Evolutionary conservation across 2,113 vertebrate species (phyloP).

Genomic region (Columba janthina): DNA sequence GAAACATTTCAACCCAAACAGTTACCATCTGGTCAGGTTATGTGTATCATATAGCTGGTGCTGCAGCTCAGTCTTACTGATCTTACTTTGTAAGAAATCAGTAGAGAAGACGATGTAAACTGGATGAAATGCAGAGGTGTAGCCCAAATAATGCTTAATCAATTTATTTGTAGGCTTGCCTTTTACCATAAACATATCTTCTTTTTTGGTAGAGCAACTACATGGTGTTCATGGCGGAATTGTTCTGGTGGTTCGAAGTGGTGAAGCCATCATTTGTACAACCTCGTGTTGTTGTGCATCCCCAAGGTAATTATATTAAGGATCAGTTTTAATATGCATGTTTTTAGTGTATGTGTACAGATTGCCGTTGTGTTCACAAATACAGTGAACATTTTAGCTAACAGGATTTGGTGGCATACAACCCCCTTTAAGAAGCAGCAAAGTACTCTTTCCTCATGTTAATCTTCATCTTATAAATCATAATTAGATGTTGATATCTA

Average conservation of each 20-base stretch:
- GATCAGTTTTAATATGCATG: not conserved
- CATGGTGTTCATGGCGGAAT: constrained; percentile 96
- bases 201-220: constrained; percentile 87
- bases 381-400: not conserved
- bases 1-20: not conserved
- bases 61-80: not conserved
- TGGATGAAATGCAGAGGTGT: not conserved
- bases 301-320: constrained; percentile 74
- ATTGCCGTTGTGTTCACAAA: not conserved
- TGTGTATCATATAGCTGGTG: not conserved
- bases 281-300: constrained; percentile 77
- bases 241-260: constrained; percentile 98
- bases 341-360: not conserved
- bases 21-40: not conserved
- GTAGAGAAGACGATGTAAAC: not conserved
- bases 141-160: not conserved
- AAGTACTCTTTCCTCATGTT: not conserved
- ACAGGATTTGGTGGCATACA: not conserved
- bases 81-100: not conserved
- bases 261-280: constrained; percentile 95
- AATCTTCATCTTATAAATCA: constrained; percentile 20
- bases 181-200: not conserved
- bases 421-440: not conserved
- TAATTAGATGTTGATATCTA: not conserved
- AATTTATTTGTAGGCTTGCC: not conserved